phyloP scores from a whole-genome alignment of 2,888 invertebrate species.

The Smittia aterrima region DNA sequence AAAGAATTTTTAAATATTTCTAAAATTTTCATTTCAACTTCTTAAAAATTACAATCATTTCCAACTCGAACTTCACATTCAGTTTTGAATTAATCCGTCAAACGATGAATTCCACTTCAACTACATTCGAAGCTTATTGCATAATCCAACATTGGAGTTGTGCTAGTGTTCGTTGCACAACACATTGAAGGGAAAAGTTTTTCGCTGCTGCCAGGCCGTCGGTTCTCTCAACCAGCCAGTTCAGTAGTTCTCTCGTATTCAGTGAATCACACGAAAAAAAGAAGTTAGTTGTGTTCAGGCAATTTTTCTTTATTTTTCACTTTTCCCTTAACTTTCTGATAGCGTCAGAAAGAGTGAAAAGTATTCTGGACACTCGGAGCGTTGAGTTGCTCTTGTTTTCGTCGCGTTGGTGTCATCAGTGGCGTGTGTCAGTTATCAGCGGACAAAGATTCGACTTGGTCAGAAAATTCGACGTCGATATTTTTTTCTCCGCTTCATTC shows the following conservation, averaged over 20 bases:
- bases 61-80: not conserved
- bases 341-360: not conserved
- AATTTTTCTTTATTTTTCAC: conserved; percentile 15
- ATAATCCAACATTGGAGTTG: conserved; percentile 3
- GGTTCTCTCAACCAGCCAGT: conserved; percentile 30
- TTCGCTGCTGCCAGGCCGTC: conserved; percentile 26
- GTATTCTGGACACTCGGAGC: not conserved
- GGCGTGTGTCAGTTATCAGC: conserved; percentile 25
- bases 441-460: not conserved
- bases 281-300: conserved; percentile 29
- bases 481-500: conserved; percentile 14
- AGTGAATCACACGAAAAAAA: conserved; percentile 37
- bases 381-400: not conserved
- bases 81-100: not conserved
- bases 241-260: conserved; percentile 42
- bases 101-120: not conserved
- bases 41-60: not conserved
- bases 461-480: not conserved
- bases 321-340: not conserved
- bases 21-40: not conserved
- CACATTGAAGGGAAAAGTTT: conserved; percentile 19
- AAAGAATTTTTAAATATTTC: not conserved
- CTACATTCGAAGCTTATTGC: not conserved
- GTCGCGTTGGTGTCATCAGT: not conserved
- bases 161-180: not conserved